Evolutionary conservation across 1,140 invertebrate species (phyloP), one percentile per base, ranked within the genome.

Genomic region (Trichonephila clavata): DNA sequence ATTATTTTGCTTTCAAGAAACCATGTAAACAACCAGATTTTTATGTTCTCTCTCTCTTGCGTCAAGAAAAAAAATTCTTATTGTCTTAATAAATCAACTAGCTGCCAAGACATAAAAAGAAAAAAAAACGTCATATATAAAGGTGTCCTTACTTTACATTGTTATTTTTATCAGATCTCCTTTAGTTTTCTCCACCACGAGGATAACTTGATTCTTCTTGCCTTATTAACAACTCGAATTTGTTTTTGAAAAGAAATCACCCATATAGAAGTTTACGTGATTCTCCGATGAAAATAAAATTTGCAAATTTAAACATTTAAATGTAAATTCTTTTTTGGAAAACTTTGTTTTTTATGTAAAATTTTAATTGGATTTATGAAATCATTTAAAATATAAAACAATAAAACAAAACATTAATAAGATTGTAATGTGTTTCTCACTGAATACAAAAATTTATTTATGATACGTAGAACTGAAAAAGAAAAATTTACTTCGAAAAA

Each of bases 51-150:
- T 43, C n/a, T n/a, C 27, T 63, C 24, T 39, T 43, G 68, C 68
- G 86, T 43, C 21, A 50, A 39, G 63, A 27, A 88, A 20, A 20
- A 50, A 88, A 88, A 88, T 65, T 88, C 61, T 68, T 88, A 88
- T 68, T 88, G 86, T 88, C 68, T 88, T 88, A 88, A 88, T 88
- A 88, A 88, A 88, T 88, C 86, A 88, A 65, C 43, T 39, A 32
- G 59, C n/a, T 68, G 6, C 39, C 68, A 59, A 24, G 84, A 59
- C 61, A 61, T 86, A 43, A 39, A 39, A 13, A 24, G 63, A 39
- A 68, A 63, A 68, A 7, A 68, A 65, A 88, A 88, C 6, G 10
- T 32, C 32, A 61, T 16, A 59, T 5, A 86, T 86, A 86, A 86
- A 86, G 84, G 16, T 24, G 21, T 86, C 32, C 24, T 57, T n/a